A percentile compares a stretch with the other conserved stretches of the same genome.
Conservation (phyloP, 2,113 vertebrate genomes). For the Cromileptes altivelis region DNA sequence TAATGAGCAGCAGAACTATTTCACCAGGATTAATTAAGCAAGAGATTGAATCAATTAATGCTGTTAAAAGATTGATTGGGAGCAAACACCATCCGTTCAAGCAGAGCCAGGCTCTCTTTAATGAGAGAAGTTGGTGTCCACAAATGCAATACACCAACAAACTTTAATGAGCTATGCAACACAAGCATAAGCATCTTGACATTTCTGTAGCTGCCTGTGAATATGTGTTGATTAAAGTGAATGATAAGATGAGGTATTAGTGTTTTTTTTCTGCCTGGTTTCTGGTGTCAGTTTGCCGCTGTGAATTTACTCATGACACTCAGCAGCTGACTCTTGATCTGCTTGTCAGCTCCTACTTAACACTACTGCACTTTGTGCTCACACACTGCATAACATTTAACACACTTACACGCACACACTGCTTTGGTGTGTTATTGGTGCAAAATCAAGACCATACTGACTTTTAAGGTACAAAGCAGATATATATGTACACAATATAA, state of each 20-base stretch:
- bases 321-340: background rate
- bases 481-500: too few species aligned
- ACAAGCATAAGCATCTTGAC: background rate
- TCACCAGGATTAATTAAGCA: constrained; percentile 78
- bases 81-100: constrained; percentile 61
- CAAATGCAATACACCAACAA: constrained; percentile 43
- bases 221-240: constrained; percentile 11
- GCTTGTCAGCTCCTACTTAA: constrained; percentile 9
- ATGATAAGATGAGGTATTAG: background rate
- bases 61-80: constrained; percentile 75
- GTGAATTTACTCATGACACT: constrained; percentile 19
- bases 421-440: background rate
- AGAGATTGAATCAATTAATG: constrained; percentile 77
- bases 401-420: background rate
- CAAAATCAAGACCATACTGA: too few species aligned
- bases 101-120: constrained; percentile 43
- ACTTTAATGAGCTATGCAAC: constrained; percentile 64
- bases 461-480: too few species aligned
- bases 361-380: background rate
- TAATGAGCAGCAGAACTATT: constrained; percentile 67
- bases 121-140: constrained; percentile 68
- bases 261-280: constrained; percentile 4
- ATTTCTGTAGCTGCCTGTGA: background rate
- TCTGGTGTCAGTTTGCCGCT: background rate
- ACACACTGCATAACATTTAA: background rate